Percentiles rank a stretch among this genome's conserved stretches.
These are phyloP conservation scores for Euwallacea similis DNA, from an alignment of 1,140 invertebrate genomes.

Conservation along the genomic window DNA sequence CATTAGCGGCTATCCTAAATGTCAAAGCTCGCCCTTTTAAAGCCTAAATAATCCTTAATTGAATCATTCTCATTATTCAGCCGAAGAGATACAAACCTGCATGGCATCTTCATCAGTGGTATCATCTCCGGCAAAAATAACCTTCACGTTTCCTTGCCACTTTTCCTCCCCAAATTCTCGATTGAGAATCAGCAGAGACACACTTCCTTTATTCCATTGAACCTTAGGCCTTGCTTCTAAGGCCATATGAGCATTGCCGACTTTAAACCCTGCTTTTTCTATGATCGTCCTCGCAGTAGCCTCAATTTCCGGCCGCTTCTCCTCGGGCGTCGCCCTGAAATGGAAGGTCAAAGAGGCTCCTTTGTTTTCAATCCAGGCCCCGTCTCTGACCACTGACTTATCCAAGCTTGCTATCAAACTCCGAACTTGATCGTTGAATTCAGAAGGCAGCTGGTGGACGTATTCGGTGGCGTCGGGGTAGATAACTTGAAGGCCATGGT, in stretches of 20 bases:
- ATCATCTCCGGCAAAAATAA: conserved; percentile 43
- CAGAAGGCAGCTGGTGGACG: conserved; percentile 34
- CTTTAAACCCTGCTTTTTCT: conserved; percentile 38
- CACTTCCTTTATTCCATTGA: conserved; percentile 42
- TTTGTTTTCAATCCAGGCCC: conserved; percentile 44
- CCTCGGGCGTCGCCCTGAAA: conserved; percentile 34
- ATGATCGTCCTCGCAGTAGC: conserved; percentile 35
- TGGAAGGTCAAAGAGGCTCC: conserved; percentile 39
- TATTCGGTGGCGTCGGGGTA: conserved; percentile 39
- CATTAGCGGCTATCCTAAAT: conserved; percentile 35
- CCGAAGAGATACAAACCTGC: conserved; percentile 16
- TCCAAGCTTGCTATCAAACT: conserved; percentile 33
- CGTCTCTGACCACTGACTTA: conserved; percentile 37
- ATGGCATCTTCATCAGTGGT: conserved; percentile 43
- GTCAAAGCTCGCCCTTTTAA: conserved; percentile 38
- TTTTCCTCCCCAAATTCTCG: conserved; percentile 33
- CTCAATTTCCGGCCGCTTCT: conserved; percentile 34
- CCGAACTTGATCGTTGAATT: conserved; percentile 37
- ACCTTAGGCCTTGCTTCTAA: conserved; percentile 41
- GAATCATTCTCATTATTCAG: not conserved
- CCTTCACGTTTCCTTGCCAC: conserved; percentile 37
- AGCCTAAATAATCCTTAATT: conserved; percentile 18
- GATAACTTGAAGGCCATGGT: conserved; percentile 42
- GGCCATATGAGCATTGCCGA: conserved; percentile 39
- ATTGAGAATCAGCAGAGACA: conserved; percentile 33